Base-by-base conservation (phyloP, 2,888 invertebrate genomes). In the Spisula solida region DNA sequence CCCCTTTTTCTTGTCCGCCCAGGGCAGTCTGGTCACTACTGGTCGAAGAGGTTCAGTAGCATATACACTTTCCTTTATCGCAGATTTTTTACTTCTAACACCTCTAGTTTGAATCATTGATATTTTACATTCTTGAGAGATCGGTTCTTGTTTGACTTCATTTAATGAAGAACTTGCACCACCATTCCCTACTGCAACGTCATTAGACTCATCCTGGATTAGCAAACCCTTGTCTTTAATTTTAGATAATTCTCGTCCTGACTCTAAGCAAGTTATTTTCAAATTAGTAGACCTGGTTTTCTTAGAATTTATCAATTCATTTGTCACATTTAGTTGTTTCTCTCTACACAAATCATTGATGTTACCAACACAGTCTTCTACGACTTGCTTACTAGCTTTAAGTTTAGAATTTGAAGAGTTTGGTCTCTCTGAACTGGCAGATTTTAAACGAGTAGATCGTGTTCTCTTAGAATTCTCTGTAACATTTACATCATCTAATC, bases 1-100 rank as follows among this genome's bases (percentile, higher is more conserved):
- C 18, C 87, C 55, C n/a, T 81, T 89, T 31, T 86, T 80, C 41
- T 60, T 88, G 8, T 89, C 86, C 20, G 85, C 86, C 92, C 92
- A 92, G 1, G 92, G 92, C 0, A 92, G 88, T 1, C 90, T 90
- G n/a, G 85, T 81, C 0, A 90, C 87, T 5, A 91, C 25, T 41
- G 47, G 81, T 56, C 89, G 89, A 10, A 90, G 84, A 51, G 92
- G 90, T n/a, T 92, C 81, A 79, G 10, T 85, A 55, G 70, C 47
- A 55, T 86, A 82, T 29, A 41, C 29, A 51, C 81, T 82, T 14
- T 47, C 18, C 25, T 84, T 41, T 47, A 8, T 48, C 31, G 16
- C 34, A 75, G 75, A 66, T 75, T 25, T 47, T 29, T 51, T n/a
- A 47, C 25, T 85, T 34, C 51, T 18, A 47, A n/a, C 31, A 34